Evolutionary conservation across 2,888 invertebrate genomes (phyloP).

Genomic region (Luperina nickerlii): DNA sequence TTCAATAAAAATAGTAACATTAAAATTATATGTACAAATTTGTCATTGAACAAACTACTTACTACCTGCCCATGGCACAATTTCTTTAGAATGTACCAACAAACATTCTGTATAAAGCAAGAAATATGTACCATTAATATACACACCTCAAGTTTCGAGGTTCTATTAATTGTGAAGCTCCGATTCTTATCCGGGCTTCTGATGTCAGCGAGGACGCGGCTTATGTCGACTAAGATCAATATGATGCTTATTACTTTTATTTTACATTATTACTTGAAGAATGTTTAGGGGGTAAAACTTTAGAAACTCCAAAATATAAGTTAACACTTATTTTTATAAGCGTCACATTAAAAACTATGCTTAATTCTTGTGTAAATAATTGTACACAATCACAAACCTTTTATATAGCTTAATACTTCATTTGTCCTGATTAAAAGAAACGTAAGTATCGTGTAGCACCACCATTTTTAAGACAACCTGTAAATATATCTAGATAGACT

Average conservation of each 20-base stretch:
- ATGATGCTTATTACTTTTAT: constrained; percentile 12
- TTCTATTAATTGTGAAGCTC: constrained; percentile 30
- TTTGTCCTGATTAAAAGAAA: constrained; percentile 43
- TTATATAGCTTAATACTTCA: constrained; percentile 41
- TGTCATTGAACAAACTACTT: constrained; percentile 77
- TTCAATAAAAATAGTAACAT: constrained; percentile 73
- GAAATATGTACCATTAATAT: constrained; percentile 82
- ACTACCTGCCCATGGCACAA: constrained; percentile 85
- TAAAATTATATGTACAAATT: constrained; percentile 85
- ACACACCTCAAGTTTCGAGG: constrained; percentile 45
- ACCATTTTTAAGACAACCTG: constrained; percentile 53
- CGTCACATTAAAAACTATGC: constrained; percentile 31
- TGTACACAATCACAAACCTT: constrained; percentile 53
- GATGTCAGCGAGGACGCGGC: constrained; percentile 20
- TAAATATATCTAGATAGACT: constrained; percentile 44
- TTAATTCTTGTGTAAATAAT: constrained; percentile 40
- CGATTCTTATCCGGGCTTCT: constrained; percentile 20
- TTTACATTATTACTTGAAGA: no score
- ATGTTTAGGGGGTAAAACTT: constrained; percentile 8
- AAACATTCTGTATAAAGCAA: constrained; percentile 76
- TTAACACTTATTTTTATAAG: constrained; percentile 24
- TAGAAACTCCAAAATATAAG: constrained; percentile 25
- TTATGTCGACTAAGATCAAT: constrained; percentile 19
- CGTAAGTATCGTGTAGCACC: constrained; percentile 59
- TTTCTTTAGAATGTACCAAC: constrained; percentile 81